phyloP scores from a whole-genome alignment of 1,140 invertebrate species.

The Hermetia illucens region DNA sequence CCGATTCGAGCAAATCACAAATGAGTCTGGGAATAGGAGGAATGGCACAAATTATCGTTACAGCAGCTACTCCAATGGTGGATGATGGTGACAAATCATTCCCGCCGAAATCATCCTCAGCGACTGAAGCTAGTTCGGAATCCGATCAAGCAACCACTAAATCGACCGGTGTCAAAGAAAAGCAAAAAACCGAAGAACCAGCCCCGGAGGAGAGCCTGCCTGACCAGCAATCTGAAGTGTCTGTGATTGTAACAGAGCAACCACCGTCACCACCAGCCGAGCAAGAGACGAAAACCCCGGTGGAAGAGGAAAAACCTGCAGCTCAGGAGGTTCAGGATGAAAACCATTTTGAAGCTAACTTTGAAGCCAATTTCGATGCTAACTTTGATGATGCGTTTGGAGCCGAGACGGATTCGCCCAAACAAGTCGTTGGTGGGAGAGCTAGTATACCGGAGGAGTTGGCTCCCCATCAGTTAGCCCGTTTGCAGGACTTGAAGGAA shows the following conservation, averaged over 20 bases:
- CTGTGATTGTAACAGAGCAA: neutral
- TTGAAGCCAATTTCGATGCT: slow-evolving; percentile 12
- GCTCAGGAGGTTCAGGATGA: slow-evolving; percentile 19
- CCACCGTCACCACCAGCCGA: slow-evolving; percentile 11
- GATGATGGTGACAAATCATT: slow-evolving; percentile 46
- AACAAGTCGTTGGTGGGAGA: slow-evolving; percentile 51
- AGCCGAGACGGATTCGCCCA: slow-evolving; percentile 35
- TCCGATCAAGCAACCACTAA: slow-evolving; percentile 11
- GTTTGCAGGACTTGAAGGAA: slow-evolving; percentile 71
- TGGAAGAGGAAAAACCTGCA: slow-evolving; percentile 8
- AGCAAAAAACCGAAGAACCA: slow-evolving; percentile 23
- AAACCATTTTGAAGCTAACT: slow-evolving; percentile 24
- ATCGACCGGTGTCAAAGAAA: no score
- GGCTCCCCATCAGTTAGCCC: slow-evolving; percentile 67
- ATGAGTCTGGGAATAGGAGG: no score
- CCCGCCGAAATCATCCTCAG: slow-evolving; percentile 18
- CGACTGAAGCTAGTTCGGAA: slow-evolving; percentile 12
- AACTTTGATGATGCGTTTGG: slow-evolving; percentile 27
- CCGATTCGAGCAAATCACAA: no score
- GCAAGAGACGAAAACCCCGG: slow-evolving; percentile 21
- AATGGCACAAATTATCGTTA: slow-evolving; percentile 77
- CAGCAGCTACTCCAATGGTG: slow-evolving; percentile 73
- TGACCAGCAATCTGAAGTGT: no score
- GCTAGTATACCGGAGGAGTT: slow-evolving; percentile 73
- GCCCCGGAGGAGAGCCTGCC: slow-evolving; percentile 27